Evolutionary conservation across 2,113 vertebrate genomes (phyloP).

Genomic region (Protomyctophum bolini): DNA sequence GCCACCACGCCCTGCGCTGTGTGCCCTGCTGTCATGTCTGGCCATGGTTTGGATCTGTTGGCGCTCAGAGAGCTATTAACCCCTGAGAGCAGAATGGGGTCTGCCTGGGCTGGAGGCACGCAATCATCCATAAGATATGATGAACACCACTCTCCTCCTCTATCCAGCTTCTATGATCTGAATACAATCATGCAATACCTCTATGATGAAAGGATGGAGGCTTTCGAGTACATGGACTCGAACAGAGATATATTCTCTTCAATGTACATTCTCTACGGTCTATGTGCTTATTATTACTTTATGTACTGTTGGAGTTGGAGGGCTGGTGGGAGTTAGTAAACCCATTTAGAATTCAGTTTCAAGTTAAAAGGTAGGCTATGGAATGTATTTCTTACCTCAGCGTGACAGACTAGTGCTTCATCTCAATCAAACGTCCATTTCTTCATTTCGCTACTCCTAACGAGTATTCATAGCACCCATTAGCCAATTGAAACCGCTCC

Average conservation of each 20-base stretch:
- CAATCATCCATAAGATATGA: constrained; percentile 46
- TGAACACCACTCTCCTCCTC: constrained; percentile 35
- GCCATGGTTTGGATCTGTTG: constrained; percentile 8
- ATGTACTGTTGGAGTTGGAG: too few relatives aligned
- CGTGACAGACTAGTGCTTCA: constrained; percentile 10
- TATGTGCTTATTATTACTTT: too few relatives aligned
- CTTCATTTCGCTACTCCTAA: constrained; percentile 42
- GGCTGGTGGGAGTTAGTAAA: neutral
- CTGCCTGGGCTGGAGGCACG: neutral
- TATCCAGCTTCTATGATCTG: constrained; percentile 9
- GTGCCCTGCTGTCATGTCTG: constrained; percentile 16
- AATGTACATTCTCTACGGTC: too few relatives aligned
- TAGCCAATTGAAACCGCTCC: constrained; percentile 42
- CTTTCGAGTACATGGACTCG: neutral
- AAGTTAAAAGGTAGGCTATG: neutral
- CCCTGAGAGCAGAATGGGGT: constrained; percentile 17
- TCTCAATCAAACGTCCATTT: constrained; percentile 44
- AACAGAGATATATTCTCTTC: neutral
- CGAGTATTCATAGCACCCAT: constrained; percentile 49
- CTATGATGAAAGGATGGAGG: neutral
- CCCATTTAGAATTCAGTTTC: neutral
- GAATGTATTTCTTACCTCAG: constrained; percentile 16
- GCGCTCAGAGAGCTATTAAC: constrained; percentile 43
- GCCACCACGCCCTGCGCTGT: constrained; percentile 23
- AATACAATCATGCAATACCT: neutral